These are phyloP conservation scores for Dromaius novaehollandiae DNA, from an alignment of 2,113 vertebrate genomes.

Conservation along the genomic window DNA sequence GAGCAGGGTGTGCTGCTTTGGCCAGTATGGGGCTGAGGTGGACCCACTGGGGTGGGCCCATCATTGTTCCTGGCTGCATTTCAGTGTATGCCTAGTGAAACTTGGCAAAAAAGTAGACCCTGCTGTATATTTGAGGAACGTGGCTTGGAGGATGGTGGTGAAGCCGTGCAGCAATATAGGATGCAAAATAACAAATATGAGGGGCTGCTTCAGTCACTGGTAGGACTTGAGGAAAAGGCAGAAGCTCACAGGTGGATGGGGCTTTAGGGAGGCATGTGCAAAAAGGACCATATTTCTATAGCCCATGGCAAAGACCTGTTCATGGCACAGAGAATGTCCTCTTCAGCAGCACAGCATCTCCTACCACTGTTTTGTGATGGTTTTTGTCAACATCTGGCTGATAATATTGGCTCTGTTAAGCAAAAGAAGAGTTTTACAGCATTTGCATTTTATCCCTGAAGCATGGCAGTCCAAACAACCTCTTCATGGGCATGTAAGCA, in stretches of 20 bases:
- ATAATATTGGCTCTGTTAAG: not conserved
- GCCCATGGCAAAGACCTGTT: not conserved
- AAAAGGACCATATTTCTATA: not conserved
- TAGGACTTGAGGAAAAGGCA: not conserved
- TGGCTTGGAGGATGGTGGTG: not conserved
- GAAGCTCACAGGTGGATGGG: not conserved
- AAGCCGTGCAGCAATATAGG: not conserved
- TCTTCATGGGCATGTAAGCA: not conserved
- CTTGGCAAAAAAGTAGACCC: not conserved
- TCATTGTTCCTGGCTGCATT: not conserved
- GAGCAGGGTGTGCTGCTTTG: not conserved
- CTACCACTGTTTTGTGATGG: not conserved
- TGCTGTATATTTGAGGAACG: not conserved
- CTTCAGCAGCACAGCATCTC: not conserved
- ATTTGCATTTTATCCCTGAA: not conserved
- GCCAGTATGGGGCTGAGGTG: not conserved
- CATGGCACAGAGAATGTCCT: not conserved
- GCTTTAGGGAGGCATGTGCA: not conserved
- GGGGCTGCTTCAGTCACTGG: too few species aligned
- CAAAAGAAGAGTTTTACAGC: not conserved
- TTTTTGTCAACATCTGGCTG: not conserved
- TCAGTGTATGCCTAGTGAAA: not conserved
- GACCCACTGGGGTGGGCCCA: too few species aligned
- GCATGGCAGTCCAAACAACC: not conserved
- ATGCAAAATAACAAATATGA: not conserved